Evolutionary conservation across 92 coral and sea anemone genomes (phyloP), one percentile per base, ranked within the genome.

Genomic region (Pocillopora meandrina): DNA sequence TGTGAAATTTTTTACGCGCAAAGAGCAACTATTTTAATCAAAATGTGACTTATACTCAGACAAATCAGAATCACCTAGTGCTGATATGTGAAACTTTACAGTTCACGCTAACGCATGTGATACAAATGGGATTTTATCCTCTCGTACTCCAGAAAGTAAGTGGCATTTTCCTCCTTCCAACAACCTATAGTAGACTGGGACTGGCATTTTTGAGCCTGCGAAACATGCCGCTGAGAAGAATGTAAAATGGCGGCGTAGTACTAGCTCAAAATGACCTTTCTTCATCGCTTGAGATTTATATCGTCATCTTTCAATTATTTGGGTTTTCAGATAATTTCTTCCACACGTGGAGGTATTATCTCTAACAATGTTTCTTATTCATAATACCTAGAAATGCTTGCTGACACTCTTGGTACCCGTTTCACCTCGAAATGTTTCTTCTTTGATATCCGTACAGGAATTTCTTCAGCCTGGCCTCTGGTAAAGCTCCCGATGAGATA

Each of bases 181-280:
- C 31, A 26, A 26, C 31, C 31, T 1, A 26, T 26, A 26, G 31
- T 26, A 74, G 81, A 35, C 70, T 77, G 81, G 78, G 58, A 62
- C 59, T 31, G 3, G 1, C 74, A 14, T 5, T 19, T 5, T 5
- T 12, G 85, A 81, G 77, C 55, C 85, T 36, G 76, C 85, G 8
- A n/a, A 33, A 36, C 59, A 59, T 19, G 33, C 70, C 60, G 85
- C 85, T 81, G 85, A 59, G 77, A 77, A 42, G 15, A 71, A 69
- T 57, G 0, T 60, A 81, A 59, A 4, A 81, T 81, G 85, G 78
- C 68, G 84, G 61, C 36, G n/a, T 69, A 75, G 17, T 9, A 12
- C 59, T 3, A 2, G 10, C 14, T 12, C 26, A 36, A 60, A 71
- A 81, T 81, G 85, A 81, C 42, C 12, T 49, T 58, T 23, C 70